Base-by-base conservation (phyloP, 2,888 invertebrate genomes). In the Spisula solida region DNA sequence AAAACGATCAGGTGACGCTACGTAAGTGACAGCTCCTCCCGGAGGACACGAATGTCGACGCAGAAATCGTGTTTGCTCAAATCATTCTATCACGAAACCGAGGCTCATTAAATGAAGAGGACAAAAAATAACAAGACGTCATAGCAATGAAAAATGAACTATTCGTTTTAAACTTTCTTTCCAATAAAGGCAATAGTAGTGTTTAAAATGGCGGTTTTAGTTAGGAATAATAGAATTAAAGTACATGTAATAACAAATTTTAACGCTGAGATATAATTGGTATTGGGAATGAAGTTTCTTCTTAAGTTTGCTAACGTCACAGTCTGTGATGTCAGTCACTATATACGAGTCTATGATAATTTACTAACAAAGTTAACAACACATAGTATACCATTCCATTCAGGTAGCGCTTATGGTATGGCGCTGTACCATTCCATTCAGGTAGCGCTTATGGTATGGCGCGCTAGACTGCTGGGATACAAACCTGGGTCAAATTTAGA, bases 11-110 rank as follows among this genome's bases (percentile, higher is more conserved):
- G 66, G 41, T 70, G 66, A 60, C 82, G 82, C 25, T 82, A 25
- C 41, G 47, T 70, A 70, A 66, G 82, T 82, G 82, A 82, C 82
- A 82, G 70, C 10, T 47, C 18, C n/a, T 70, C 82, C 66, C 70
- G 0, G n/a, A 25, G 70, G 70, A 70, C 82, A 82, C 70, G 66
- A 47, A 70, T 70, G 51, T 82, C 70, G 82, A 82, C 82, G 82
- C 82, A 56, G 48, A 47, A 80, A 80, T 80, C 47, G 82, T 60
- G 31, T 82, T 82, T 82, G 55, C 60, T 82, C 82, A 51, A 82
- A 31, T 82, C 18, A 60, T 82, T 60, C 82, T 31, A 60, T 82
- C 80, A 80, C 51, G 80, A 25, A 75, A 75, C 31, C 34, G 75
- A 75, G 75, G 75, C 75, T 75, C 75, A 75, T 75, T 75, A 75